These are phyloP conservation scores for Axis porcinus DNA, from an alignment of 2,113 vertebrate species.

Conservation along the genomic window DNA sequence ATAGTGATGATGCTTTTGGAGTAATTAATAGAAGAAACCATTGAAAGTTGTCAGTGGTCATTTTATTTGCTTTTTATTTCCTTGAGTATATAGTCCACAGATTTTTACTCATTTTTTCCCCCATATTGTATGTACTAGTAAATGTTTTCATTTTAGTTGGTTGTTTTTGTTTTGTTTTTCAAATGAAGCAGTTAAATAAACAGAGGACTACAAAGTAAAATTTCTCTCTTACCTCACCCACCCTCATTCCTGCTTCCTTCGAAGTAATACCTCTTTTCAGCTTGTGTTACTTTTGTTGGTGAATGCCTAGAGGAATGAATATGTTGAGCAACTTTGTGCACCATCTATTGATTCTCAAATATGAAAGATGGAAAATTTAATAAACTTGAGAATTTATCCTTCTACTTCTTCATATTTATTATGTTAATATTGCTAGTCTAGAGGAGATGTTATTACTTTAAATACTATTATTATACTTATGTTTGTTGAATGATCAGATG, in stretches of 20 bases:
- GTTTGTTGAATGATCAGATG: neutral
- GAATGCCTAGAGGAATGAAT: neutral
- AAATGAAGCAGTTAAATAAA: neutral
- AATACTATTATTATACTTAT: neutral
- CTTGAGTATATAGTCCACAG: neutral
- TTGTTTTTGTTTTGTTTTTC: neutral
- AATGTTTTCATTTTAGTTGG: neutral
- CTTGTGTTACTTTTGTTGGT: neutral
- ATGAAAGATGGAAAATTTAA: constrained; percentile 1
- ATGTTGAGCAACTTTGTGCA: neutral
- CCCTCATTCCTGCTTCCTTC: neutral
- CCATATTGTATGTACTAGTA: neutral
- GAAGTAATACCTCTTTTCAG: neutral
- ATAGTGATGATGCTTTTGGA: neutral
- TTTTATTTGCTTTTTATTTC: constrained; percentile 22
- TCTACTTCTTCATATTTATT: neutral
- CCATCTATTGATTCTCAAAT: neutral
- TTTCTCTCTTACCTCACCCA: neutral
- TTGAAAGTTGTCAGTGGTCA: constrained; percentile 1
- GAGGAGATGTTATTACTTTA: neutral
- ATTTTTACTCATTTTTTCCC: neutral
- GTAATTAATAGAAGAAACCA: neutral
- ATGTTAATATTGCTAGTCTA: neutral
- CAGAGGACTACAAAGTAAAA: neutral
- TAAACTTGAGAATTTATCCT: neutral